Base-by-base conservation (phyloP, 1,140 invertebrate species). In the Cotesia typhae region DNA sequence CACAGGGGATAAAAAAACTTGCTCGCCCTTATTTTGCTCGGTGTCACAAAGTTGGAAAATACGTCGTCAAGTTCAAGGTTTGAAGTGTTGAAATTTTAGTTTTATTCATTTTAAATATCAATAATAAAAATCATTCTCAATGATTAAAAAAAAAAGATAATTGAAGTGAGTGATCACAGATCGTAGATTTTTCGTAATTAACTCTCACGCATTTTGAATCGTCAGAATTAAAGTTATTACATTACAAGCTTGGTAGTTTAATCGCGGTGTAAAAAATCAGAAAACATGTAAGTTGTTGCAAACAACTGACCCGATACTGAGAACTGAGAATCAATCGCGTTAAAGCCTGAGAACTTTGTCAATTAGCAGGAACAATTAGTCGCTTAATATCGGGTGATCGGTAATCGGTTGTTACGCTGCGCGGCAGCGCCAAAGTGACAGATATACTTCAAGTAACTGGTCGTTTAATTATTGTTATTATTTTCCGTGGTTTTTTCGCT, bases 301-400 rank as follows among this genome's bases (percentile, higher is more conserved):
- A 64, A 12, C 38, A 47, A 7, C 41, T 47, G 10, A 47, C 10
- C 28, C 28, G 28, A 10, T 64, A 6, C 36, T 28, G 57, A 7
- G 47, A 73, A 73, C 73, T 38, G 66, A 70, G 76, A 75, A 75
- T 67, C 67, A 17, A 64, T 77, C 71, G 64, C 36, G 5, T 47
- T 61, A n/a, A 71, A 80, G 82, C 81, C 81, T 84, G 83, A 84
- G 82, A 84, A 84, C 81, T 80, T 83, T 71, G 78, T 84, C 83
- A 84, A 84, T 84, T 84, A 84, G 79, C 76, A 77, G 74, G 70
- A 83, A 84, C 80, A 84, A 84, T 84, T 83, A 84, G 80, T 80
- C 75, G 60, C 72, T 71, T 75, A 73, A 75, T 57, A 52, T 10
- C 37, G 12, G 20, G 73, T 75, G 52, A 52, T 10, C 37, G 12